Evolutionary conservation across 2,113 vertebrate genomes (phyloP).

Genomic region (Stictonetta naevosa): DNA sequence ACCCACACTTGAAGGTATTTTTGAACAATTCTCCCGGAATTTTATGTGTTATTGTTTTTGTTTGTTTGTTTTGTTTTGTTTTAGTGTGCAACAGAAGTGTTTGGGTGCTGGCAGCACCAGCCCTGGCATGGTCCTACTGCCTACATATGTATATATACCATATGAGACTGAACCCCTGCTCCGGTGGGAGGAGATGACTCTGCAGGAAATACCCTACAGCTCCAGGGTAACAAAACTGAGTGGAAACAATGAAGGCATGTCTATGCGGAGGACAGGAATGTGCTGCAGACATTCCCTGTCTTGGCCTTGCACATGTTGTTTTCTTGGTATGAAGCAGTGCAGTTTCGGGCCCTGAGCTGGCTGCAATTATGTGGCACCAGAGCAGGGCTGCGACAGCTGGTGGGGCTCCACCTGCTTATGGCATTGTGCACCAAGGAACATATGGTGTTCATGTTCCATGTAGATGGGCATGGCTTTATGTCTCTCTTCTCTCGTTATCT

Average conservation of each 20-base stretch:
- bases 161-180: background rate
- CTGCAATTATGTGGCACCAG: background rate
- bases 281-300: background rate
- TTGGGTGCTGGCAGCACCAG: background rate
- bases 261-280: background rate
- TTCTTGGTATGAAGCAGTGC: background rate
- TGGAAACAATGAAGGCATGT: constrained; percentile 28
- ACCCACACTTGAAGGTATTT: background rate
- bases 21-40: background rate
- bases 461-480: background rate
- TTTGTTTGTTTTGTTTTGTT: background rate
- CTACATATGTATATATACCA: too few relatives aligned
- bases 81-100: background rate
- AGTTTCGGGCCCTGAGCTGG: background rate
- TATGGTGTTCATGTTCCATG: background rate
- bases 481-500: background rate
- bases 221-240: constrained; percentile 41
- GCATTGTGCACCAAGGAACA: background rate
- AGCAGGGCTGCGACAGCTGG: background rate
- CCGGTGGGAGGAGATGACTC: background rate
- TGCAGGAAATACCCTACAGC: constrained; percentile 44
- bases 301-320: background rate
- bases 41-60: background rate
- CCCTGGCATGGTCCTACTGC: background rate
- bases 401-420: background rate